These are phyloP conservation scores for Pseudonaja textilis DNA, from an alignment of 2,113 vertebrate species.

Conservation along the genomic window DNA sequence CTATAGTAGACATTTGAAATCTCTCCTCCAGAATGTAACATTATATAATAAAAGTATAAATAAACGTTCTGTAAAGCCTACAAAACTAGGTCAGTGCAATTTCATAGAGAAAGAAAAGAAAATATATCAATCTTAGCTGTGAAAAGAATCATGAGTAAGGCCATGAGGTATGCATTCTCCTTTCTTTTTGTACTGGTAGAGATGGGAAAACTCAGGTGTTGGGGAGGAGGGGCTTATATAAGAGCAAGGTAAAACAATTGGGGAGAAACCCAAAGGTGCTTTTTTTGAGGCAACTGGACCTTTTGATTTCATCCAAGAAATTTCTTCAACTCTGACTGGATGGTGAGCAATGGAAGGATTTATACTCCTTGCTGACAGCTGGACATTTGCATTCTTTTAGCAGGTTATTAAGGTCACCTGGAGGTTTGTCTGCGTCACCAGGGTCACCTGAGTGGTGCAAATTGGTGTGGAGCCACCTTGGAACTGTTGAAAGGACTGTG, in stretches of 20 bases:
- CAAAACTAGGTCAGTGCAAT: background rate
- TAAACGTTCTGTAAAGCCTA: background rate
- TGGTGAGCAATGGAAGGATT: no score
- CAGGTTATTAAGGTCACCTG: no score
- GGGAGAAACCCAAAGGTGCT: background rate
- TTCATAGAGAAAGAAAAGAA: background rate
- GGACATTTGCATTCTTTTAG: no score
- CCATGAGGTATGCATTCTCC: background rate
- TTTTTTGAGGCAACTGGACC: no score
- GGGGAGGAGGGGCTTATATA: background rate
- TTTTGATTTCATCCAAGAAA: no score
- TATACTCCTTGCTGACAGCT: no score
- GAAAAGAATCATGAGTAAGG: background rate
- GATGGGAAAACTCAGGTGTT: background rate
- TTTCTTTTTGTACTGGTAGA: background rate
- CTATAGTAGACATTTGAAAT: constrained; percentile 34
- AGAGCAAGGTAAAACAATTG: background rate
- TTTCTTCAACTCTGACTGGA: no score
- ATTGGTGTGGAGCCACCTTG: no score
- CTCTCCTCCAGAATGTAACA: constrained; percentile 25
- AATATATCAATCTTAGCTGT: background rate
- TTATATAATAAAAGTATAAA: constrained; percentile 25
- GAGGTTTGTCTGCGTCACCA: no score
- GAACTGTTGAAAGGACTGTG: no score
- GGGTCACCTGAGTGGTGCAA: no score